Evolutionary conservation across 1,140 invertebrate species (phyloP), one percentile per base, ranked within the genome.

Genomic region (Drosophila tropicalis): DNA sequence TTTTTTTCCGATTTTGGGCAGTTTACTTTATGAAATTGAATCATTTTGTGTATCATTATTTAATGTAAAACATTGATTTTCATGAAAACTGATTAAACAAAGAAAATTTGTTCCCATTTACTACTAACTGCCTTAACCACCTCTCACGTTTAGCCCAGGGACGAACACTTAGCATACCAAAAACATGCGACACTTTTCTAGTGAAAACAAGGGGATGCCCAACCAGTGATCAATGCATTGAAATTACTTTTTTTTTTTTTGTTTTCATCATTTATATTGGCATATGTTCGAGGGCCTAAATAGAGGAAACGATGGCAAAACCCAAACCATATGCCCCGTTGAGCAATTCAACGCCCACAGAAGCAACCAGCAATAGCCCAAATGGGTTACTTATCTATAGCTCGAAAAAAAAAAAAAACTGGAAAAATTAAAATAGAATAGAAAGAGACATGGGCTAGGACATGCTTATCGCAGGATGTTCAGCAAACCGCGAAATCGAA

Each of bases 401-500:
- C 9, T 29, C 15, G 34, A 47, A n/a, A 44, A 64, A 29, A 51
- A 22, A 22, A 62, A 58, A 65, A 57, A 69, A 1, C 4, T 6
- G 29, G 29, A 25, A 62, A 51, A 36, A 36, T 36, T 12, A 36
- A 44, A 57, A 61, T 9, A 47, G 56, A 39, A 62, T 34, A 58
- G 70, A 19, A 19, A 57, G 65, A 68, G 47, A 55, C 61, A 70
- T n/a, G 62, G 39, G 39, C 13, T 19, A 55, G 61, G 76, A 86
- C 65, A 70, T 70, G 62, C 62, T 82, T 81, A 86, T 81, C 81
- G 68, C 70, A 60, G 79, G 71, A 70, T 86, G 83, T 74, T 84
- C 79, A 90, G 79, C 58, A 87, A 90, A 90, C 87, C 86, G 86
- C 86, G 82, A 90, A 86, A 85, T 90, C 71, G 77, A 89, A 85